A percentile compares a stretch with the other conserved stretches of the same genome.
Conservation (phyloP, 1,140 invertebrate species). For the Drosophila bocqueti region DNA sequence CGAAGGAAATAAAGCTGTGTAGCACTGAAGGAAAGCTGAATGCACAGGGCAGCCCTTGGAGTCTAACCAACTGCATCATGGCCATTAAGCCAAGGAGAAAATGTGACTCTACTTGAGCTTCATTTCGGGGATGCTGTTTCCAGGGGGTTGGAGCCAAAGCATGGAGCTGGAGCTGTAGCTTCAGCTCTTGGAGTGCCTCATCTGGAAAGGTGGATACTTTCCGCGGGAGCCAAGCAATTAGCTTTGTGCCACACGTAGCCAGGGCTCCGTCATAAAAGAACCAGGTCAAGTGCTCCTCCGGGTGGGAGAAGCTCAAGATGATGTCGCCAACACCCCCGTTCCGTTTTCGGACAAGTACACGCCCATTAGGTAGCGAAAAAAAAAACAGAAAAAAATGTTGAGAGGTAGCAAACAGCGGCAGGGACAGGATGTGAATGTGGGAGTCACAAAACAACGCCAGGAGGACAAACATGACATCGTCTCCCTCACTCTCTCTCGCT, state of each 20-base stretch:
- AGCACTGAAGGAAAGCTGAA: background rate
- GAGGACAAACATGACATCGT: conserved; percentile 55
- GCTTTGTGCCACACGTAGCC: conserved; percentile 54
- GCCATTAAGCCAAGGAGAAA: conserved; percentile 8
- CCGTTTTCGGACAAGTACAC: conserved; percentile 59
- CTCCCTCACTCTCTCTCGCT: conserved; percentile 4
- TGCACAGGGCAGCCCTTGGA: background rate
- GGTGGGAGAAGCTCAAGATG: conserved; percentile 42
- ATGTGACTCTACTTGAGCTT: conserved; percentile 1
- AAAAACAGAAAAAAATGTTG: background rate
- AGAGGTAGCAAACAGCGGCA: conserved; percentile 12
- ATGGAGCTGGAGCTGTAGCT: background rate
- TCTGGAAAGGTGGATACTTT: conserved; percentile 2
- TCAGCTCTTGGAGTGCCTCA: background rate
- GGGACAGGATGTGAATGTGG: background rate
- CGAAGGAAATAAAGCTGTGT: background rate
- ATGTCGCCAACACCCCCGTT: conserved; percentile 29
- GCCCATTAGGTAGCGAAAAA: conserved; percentile 69
- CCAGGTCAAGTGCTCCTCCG: conserved; percentile 72
- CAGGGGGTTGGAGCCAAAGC: background rate
- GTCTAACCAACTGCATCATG: conserved; percentile 10
- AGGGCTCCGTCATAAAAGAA: conserved; percentile 38
- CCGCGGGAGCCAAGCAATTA: conserved; percentile 52
- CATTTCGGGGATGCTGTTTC: background rate
- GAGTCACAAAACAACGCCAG: conserved; percentile 14